phyloP scores from a whole-genome alignment of 1,140 invertebrate species.

The Drosophila rufa region DNA sequence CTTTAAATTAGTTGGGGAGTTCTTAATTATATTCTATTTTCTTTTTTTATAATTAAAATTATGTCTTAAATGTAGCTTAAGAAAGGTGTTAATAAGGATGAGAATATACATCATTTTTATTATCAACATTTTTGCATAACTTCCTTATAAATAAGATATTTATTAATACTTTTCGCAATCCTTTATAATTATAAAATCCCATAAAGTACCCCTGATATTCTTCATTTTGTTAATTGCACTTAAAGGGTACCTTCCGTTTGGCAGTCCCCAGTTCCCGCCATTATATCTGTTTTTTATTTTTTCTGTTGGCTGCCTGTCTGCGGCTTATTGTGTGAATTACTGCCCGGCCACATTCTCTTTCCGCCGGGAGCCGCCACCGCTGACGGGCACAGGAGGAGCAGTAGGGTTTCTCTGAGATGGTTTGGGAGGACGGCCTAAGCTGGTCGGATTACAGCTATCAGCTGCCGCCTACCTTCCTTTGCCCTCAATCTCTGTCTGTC shows the following conservation, averaged over 20 bases:
- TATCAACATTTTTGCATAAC: too few relatives aligned
- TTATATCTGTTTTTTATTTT: slow-evolving; percentile 20
- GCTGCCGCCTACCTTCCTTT: slow-evolving; percentile 6
- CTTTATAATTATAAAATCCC: background rate
- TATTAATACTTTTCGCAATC: too few relatives aligned
- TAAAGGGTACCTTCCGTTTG: slow-evolving; percentile 26
- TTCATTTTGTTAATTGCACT: background rate
- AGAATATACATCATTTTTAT: too few relatives aligned
- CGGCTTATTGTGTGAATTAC: slow-evolving; percentile 80
- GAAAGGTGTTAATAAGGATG: too few relatives aligned
- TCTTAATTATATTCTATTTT: too few relatives aligned
- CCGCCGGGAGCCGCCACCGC: background rate
- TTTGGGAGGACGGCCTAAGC: slow-evolving; percentile 19
- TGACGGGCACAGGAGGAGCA: slow-evolving; percentile 3
- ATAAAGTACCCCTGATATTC: background rate
- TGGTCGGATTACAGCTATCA: slow-evolving; percentile 28
- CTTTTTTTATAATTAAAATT: too few relatives aligned
- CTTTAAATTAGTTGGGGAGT: background rate
- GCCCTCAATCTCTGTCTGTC: background rate
- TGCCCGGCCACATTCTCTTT: slow-evolving; percentile 38
- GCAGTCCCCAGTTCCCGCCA: background rate
- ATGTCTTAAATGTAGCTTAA: too few relatives aligned
- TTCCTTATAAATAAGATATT: too few relatives aligned
- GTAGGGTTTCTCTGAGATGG: slow-evolving; percentile 20
- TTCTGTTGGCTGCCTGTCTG: slow-evolving; percentile 60